Evolutionary conservation across 2,113 vertebrate genomes (phyloP).

Genomic region (Paramormyrops kingsleyae): DNA sequence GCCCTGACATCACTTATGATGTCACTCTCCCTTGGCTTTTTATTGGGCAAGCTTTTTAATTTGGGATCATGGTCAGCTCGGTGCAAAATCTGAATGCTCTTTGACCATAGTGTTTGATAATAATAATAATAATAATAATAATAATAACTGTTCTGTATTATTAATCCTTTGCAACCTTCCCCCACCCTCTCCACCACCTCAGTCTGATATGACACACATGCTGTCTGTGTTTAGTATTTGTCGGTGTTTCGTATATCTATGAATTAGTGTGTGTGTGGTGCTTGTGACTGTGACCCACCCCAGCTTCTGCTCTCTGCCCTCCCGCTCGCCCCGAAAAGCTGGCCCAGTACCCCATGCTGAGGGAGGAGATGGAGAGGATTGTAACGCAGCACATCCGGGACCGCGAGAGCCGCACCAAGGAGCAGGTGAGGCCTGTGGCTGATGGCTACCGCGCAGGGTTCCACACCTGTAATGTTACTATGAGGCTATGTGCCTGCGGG

Average conservation of each 20-base stretch:
- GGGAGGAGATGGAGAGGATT: slow-evolving; percentile 97
- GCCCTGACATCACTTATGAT: neutral
- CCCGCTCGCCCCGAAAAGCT: slow-evolving; percentile 66
- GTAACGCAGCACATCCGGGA: slow-evolving; percentile 96
- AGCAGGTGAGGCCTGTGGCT: slow-evolving; percentile 66
- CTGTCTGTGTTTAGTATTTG: slow-evolving; percentile 6
- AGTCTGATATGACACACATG: neutral
- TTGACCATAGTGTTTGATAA: neutral
- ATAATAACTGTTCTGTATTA: no score
- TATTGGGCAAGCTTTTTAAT: neutral
- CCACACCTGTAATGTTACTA: neutral
- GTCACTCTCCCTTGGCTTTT: neutral
- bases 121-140: no score
- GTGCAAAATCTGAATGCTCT: slow-evolving; percentile 39
- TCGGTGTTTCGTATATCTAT: neutral
- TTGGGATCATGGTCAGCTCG: neutral
- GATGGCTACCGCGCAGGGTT: neutral
- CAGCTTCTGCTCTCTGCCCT: slow-evolving; percentile 34
- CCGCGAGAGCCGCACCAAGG: slow-evolving; percentile 85
- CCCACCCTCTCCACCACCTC: neutral
- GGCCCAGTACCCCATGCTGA: slow-evolving; percentile 88
- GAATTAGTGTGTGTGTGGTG: slow-evolving; percentile 9
- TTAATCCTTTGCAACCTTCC: no score
- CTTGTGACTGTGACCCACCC: slow-evolving; percentile 3
- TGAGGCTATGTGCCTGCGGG: neutral